phyloP scores from a whole-genome alignment of 2,797 vertebrate genomes.

The Enteromius paludinosus region DNA sequence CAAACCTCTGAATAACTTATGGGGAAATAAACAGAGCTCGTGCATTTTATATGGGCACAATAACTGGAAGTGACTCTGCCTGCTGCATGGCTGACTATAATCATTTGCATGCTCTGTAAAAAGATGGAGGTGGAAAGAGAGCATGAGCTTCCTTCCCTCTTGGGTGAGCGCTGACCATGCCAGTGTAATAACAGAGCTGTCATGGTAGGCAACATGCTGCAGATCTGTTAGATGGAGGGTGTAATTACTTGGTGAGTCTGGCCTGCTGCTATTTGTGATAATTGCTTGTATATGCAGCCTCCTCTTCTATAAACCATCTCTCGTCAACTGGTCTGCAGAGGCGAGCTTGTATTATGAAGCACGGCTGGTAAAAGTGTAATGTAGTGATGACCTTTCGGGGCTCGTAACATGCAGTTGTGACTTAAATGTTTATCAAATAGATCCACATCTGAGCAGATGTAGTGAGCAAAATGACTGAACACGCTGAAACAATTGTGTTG shows the following conservation, averaged over 20 bases:
- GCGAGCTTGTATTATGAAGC: neutral
- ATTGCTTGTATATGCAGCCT: slow-evolving; percentile 56
- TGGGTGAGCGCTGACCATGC: slow-evolving; percentile 65
- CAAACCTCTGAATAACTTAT: neutral
- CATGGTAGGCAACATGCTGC: slow-evolving; percentile 62
- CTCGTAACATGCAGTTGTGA: neutral
- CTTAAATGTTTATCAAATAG: slow-evolving; percentile 2
- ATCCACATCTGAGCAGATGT: neutral
- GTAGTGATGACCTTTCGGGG: neutral
- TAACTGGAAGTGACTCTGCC: slow-evolving; percentile 25
- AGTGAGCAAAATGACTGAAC: neutral
- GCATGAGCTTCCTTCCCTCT: slow-evolving; percentile 52
- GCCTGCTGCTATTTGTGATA: slow-evolving; percentile 63
- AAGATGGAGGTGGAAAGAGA: slow-evolving; percentile 28
- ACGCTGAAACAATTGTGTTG: neutral
- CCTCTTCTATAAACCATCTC: slow-evolving; percentile 48
- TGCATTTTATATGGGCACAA: slow-evolving; percentile 28
- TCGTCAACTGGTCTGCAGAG: slow-evolving; percentile 30
- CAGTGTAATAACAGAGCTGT: slow-evolving; percentile 63
- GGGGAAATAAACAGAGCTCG: neutral
- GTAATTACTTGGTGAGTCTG: slow-evolving; percentile 67
- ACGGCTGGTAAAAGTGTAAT: slow-evolving; percentile 6
- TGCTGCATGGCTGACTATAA: slow-evolving; percentile 25
- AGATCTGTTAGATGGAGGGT: slow-evolving; percentile 70
- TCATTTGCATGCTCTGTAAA: slow-evolving; percentile 39